These are phyloP conservation scores for Erebia aethiops DNA, from an alignment of 2,888 invertebrate genomes.

Conservation along the genomic window DNA sequence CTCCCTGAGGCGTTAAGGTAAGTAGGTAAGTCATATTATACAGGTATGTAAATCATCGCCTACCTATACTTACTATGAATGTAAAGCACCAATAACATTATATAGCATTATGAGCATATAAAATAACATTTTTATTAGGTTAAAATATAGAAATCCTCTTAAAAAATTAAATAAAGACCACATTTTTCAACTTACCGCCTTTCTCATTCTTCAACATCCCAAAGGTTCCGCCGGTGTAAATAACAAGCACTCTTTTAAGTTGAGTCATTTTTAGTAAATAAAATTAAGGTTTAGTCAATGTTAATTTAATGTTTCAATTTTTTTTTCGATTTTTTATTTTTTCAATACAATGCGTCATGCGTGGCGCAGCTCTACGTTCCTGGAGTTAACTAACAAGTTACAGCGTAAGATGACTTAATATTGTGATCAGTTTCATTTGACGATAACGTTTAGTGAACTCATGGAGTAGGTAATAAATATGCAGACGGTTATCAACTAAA, in stretches of 20 bases:
- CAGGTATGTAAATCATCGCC: too few species aligned
- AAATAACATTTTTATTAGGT: too few species aligned
- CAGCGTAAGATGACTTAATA: background rate
- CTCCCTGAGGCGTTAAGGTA: too few species aligned
- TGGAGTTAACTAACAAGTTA: background rate
- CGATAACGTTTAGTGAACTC: conserved; percentile 3
- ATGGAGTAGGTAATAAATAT: background rate
- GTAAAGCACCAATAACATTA: too few species aligned
- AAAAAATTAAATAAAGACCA: background rate
- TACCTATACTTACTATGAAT: too few species aligned
- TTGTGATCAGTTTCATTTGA: conserved; percentile 3
- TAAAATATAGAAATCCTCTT: too few species aligned
- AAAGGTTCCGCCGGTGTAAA: conserved; percentile 98
- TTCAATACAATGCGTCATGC: background rate
- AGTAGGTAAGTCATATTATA: too few species aligned
- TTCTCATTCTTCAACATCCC: conserved; percentile 94
- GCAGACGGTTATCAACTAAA: conserved; percentile 3
- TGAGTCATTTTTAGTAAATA: conserved; percentile 49
- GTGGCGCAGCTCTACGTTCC: background rate
- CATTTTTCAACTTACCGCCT: conserved; percentile 84
- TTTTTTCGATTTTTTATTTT: background rate
- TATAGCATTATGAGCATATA: too few species aligned
- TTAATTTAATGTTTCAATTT: background rate
- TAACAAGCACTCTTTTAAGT: conserved; percentile 60
- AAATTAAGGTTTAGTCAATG: background rate